Evolutionary conservation across 2,888 invertebrate genomes (phyloP).

Genomic region (Polydrusus tereticollis): DNA sequence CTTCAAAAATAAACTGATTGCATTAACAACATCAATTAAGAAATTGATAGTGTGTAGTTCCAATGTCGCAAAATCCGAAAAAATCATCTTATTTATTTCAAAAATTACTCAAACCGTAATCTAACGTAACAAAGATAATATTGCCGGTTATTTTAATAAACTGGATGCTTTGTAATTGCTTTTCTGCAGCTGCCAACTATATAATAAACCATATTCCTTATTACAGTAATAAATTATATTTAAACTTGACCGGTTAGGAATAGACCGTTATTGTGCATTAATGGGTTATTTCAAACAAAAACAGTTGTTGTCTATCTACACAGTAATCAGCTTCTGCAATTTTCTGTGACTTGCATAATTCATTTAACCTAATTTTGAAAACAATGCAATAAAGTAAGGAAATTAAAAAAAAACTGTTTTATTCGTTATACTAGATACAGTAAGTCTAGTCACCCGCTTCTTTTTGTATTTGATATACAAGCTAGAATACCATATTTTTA

Average conservation of each 20-base stretch:
- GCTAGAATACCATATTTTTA: too few species aligned
- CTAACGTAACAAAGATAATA: background rate
- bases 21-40: background rate
- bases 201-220: constrained; percentile 11
- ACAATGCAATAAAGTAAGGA: background rate
- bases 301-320: background rate
- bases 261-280: constrained; percentile 1
- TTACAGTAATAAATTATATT: constrained; percentile 11
- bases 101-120: background rate
- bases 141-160: background rate
- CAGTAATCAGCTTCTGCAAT: background rate
- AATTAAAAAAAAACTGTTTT: too few species aligned
- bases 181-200: background rate
- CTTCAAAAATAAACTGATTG: too few species aligned
- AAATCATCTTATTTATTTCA: background rate
- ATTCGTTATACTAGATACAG: too few species aligned
- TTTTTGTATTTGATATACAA: too few species aligned
- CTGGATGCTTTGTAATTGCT: background rate
- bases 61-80: background rate
- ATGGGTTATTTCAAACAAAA: background rate
- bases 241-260: constrained; percentile 16
- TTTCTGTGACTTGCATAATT: background rate
- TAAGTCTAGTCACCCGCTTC: too few species aligned
- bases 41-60: background rate
- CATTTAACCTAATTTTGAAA: constrained; percentile 5